phyloP scores from a whole-genome alignment of 2,797 vertebrate species.

The Myotis myotis region DNA sequence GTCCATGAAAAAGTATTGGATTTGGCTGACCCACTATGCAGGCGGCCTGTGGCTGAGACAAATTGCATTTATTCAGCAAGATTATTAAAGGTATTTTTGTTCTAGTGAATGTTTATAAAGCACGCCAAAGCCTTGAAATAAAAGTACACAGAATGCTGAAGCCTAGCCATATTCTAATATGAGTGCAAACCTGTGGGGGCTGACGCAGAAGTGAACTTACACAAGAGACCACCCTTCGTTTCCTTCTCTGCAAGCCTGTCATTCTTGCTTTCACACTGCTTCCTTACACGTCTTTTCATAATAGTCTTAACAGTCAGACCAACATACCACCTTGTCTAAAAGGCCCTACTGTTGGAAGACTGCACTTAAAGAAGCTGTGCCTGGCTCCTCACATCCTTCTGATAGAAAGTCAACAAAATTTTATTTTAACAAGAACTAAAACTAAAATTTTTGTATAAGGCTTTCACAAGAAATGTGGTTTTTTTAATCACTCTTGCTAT shows the following conservation, averaged over 20 bases:
- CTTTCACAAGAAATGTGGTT: slow-evolving; percentile 30
- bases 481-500: background rate
- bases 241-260: background rate
- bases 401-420: background rate
- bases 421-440: slow-evolving; percentile 57
- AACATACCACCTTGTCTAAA: background rate
- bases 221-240: background rate
- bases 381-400: background rate
- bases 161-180: background rate
- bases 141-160: background rate
- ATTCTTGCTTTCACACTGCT: background rate
- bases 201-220: background rate
- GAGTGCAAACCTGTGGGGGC: background rate
- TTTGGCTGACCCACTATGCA: background rate
- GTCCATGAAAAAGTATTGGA: background rate
- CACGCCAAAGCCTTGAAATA: background rate
- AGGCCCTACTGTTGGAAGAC: background rate
- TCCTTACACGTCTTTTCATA: background rate
- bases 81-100: background rate
- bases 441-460: slow-evolving; percentile 9
- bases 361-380: background rate
- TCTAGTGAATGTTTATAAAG: background rate
- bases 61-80: background rate
- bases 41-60: background rate
- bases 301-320: background rate